Conservation (phyloP, 2,888 invertebrate genomes). For the Leucophenga maculata region DNA sequence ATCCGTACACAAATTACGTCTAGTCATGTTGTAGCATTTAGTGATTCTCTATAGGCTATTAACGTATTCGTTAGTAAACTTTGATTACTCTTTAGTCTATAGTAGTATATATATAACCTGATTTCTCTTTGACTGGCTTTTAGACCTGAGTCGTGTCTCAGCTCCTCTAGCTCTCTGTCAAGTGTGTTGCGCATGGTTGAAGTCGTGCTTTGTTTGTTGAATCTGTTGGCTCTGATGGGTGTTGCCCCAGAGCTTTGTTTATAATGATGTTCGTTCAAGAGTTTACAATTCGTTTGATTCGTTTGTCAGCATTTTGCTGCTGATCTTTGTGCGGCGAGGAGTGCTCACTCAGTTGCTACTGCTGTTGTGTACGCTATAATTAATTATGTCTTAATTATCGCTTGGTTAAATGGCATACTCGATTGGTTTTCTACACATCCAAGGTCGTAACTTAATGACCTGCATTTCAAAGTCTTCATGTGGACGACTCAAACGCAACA, state of each 20-base stretch:
- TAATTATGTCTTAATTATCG: slow-evolving; percentile 23
- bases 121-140: slow-evolving; percentile 44
- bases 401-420: slow-evolving; percentile 13
- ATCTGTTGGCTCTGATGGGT: slow-evolving; percentile 19
- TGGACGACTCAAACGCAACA: too few relatives aligned
- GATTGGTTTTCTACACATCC: slow-evolving; percentile 16
- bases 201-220: neutral
- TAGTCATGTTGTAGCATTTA: slow-evolving; percentile 39
- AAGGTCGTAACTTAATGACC: slow-evolving; percentile 25
- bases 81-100: neutral
- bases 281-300: slow-evolving; percentile 1
- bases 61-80: slow-evolving; percentile 44
- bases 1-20: slow-evolving; percentile 37
- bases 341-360: neutral
- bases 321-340: neutral
- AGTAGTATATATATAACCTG: slow-evolving; percentile 44
- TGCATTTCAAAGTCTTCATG: neutral
- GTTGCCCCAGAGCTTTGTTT: slow-evolving; percentile 16
- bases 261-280: slow-evolving; percentile 19
- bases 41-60: slow-evolving; percentile 45
- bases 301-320: too few relatives aligned
- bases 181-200: neutral
- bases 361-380: slow-evolving; percentile 5
- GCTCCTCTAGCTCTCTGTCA: neutral
- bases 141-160: neutral